These are phyloP conservation scores for Pelodiscus sinensis DNA, from an alignment of 2,113 vertebrate genomes.

Conservation along the genomic window DNA sequence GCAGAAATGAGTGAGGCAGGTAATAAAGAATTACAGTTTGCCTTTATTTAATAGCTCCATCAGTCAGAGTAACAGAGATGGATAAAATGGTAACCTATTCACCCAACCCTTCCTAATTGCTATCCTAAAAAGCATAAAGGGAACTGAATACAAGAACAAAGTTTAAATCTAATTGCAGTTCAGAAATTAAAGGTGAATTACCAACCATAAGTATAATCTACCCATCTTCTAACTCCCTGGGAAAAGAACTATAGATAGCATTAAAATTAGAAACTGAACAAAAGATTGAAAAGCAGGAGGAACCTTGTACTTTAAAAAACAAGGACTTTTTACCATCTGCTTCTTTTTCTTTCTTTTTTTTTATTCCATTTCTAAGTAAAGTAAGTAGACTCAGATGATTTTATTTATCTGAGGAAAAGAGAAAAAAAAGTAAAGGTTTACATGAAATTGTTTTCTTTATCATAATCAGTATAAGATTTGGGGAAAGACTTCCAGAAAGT, in stretches of 20 bases:
- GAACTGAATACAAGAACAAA: slow-evolving; percentile 55
- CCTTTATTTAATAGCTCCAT: slow-evolving; percentile 80
- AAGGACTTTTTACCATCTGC: background rate
- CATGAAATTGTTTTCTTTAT: background rate
- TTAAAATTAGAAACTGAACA: slow-evolving; percentile 8
- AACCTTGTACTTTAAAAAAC: background rate
- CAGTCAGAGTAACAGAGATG: slow-evolving; percentile 77
- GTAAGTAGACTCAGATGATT: background rate
- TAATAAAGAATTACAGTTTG: slow-evolving; percentile 83
- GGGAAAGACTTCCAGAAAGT: background rate
- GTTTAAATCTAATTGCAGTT: slow-evolving; percentile 73
- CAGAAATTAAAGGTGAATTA: slow-evolving; percentile 68
- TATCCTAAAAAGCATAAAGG: slow-evolving; percentile 64
- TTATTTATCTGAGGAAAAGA: background rate
- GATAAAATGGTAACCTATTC: slow-evolving; percentile 77
- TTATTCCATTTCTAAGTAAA: background rate
- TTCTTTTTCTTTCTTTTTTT: background rate
- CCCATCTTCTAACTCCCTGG: background rate
- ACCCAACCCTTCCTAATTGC: slow-evolving; percentile 73
- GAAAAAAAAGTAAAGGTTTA: background rate
- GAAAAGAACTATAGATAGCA: background rate
- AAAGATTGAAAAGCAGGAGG: background rate
- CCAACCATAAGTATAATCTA: slow-evolving; percentile 24
- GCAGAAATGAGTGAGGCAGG: slow-evolving; percentile 72
- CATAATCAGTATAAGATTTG: background rate